Conservation (phyloP, 2,888 invertebrate species). For the Cenopis cana region DNA sequence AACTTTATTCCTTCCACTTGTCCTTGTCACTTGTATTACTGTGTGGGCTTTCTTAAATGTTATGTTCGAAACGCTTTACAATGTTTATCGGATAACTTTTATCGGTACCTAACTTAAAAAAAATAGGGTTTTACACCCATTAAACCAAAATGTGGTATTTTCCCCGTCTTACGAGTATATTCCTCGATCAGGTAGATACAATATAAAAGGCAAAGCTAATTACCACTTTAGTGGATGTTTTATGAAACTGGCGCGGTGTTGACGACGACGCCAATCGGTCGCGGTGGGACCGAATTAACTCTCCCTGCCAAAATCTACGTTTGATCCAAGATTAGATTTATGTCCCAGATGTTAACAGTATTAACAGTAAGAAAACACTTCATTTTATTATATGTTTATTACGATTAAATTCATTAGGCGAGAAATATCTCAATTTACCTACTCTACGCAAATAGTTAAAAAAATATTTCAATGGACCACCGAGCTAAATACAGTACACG, state of each 20-base stretch:
- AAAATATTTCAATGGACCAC: not conserved
- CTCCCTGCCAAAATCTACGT: conserved; percentile 58
- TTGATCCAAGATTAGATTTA: conserved; percentile 64
- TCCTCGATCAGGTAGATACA: not conserved
- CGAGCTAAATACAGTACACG: too few species aligned
- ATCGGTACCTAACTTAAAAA: conserved; percentile 3
- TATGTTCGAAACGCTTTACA: too few species aligned
- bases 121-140: conserved; percentile 16
- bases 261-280: conserved; percentile 46
- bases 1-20: conserved; percentile 30
- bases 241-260: conserved; percentile 12
- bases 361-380: conserved; percentile 30
- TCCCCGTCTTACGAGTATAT: not conserved
- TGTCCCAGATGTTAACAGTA: conserved; percentile 45
- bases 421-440: not conserved
- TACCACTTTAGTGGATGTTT: not conserved
- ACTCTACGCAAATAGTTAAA: not conserved
- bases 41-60: not conserved
- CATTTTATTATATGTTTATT: conserved; percentile 24
- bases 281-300: conserved; percentile 57
- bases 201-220: not conserved
- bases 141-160: not conserved
- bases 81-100: too few species aligned
- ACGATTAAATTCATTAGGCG: not conserved
- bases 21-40: not conserved